Evolutionary conservation across 2,113 vertebrate genomes (phyloP), one percentile per base, ranked within the genome.

Genomic region (Tinamus guttatus): DNA sequence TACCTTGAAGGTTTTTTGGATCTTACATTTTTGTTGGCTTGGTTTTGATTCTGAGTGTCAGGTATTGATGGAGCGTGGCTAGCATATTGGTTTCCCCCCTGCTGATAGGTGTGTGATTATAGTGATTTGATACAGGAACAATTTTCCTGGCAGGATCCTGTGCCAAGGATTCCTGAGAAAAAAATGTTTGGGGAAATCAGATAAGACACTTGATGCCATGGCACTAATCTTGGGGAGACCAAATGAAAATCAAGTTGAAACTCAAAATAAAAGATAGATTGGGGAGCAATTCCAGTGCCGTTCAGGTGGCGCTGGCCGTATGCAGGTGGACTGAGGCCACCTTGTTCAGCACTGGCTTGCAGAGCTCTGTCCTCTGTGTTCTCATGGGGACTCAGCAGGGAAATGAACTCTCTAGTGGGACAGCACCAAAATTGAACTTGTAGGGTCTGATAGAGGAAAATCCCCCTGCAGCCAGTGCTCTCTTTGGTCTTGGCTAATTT

Each of bases 301-400:
- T 36, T 24, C 24, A 40, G 45, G 34, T n/a, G 28, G 19, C 63
- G 28, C 40, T 58, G 68, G 9, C 59, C 67, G 32, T 59, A 22
- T 25, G 24, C 64, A n/a, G n/a, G n/a, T n/a, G n/a, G n/a, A 67
- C 49, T 83, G 58, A 87, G 80, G 51, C 76, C 64, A 38, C 34
- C 43, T 62, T 67, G 59, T 59, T 63, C 79, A 85, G 40, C 14
- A 24, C 45, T 74, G n/a, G 40, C 27, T 52, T 43, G 69, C 21
- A 14, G 88, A 93, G n/a, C 73, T 85, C 91, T 59, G 60, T 85
- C 79, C 85, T 52, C 68, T 54, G 27, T n/a, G 21, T 83, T 40
- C 27, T 88, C 51, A 32, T 75, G 51, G 56, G 74, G 64, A 56
- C 71, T 81, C 34, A 19, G 15, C 47, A 11, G 63, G 71, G 41